Conservation (phyloP, 2,888 invertebrate species). For the Campoplex nolae region DNA sequence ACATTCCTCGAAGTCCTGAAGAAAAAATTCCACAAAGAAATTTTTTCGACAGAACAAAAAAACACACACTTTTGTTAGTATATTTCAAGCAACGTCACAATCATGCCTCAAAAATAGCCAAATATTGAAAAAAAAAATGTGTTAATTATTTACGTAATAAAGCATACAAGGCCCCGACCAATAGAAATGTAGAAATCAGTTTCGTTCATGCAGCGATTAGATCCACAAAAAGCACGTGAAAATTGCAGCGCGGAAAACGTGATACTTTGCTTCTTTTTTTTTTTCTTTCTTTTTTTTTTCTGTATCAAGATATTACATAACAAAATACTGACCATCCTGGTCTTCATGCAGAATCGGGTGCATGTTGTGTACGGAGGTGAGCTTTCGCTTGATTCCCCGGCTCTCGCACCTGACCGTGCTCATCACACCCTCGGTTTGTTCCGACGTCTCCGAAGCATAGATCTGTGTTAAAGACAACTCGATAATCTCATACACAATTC, state of each 20-base stretch:
- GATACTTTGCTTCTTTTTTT: neutral
- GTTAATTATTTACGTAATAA: neutral
- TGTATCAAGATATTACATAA: constrained; percentile 61
- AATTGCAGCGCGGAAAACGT: constrained; percentile 14
- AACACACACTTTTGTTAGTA: neutral
- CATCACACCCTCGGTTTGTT: constrained; percentile 84
- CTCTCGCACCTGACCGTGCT: constrained; percentile 84
- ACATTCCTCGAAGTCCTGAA: neutral
- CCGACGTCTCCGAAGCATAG: constrained; percentile 83
- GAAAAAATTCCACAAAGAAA: neutral
- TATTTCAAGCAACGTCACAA: neutral
- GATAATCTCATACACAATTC: constrained; percentile 83
- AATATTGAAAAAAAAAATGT: neutral
- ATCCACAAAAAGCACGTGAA: neutral
- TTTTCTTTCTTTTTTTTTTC: neutral
- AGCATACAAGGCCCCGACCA: neutral
- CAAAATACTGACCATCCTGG: constrained; percentile 85
- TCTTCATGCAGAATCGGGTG: constrained; percentile 85
- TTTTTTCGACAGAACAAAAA: neutral
- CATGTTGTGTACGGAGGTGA: constrained; percentile 84
- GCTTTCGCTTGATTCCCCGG: constrained; percentile 84
- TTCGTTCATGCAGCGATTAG: neutral
- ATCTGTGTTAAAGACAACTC: constrained; percentile 85
- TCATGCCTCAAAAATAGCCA: constrained; percentile 1
- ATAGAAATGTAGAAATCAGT: neutral